Evolutionary conservation across 2,888 invertebrate species (phyloP), one percentile per base, ranked within the genome.

Genomic region (Platypus cylindrus): DNA sequence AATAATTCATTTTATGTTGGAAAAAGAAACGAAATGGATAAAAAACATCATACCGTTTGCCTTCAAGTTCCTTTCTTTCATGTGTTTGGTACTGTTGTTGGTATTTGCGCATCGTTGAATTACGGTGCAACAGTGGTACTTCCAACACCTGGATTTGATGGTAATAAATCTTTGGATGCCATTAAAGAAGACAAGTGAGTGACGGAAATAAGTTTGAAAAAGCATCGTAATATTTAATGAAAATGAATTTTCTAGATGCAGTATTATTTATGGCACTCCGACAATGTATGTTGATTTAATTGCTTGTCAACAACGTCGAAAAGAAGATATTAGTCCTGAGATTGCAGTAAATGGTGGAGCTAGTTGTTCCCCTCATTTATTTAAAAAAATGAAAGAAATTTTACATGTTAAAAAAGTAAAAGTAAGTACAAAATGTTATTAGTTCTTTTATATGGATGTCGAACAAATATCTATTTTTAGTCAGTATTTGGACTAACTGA

Each of bases 281-380:
- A 87, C 89, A 2, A 87, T 87, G 87, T 81, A 81, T 58, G 73
- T 83, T 9, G 84, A 86, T 60, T 64, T 84, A 44, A 58, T 85
- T 25, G 65, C 66, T 17, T 58, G 58, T 3, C 69, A 71, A 47
- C 59, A 60, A 17, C 56, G 63, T 38, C 43, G 65, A 5, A 57
- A 65, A 8, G 49, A 64, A 11, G 60, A 66, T 2, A 59, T 73
- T 16, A 65, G 67, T 30, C 59, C 56, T 1, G 61, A 65, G 43
- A 56, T 67, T 26, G 82, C 79, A 1, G 54, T 80, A 2, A 74
- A 74, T 20, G 84, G 81, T 1, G 89, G 86, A 3, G 70, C 87
- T 1, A 67, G 76, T 0, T 78, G 80, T 42, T 74, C 84, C 1
- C 70, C 73, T 0, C 60, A 69, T 37, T 58, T 78, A 2, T 68